Evolutionary conservation across 2,113 vertebrate genomes (phyloP).

Genomic region (Aptenodytes patagonicus): DNA sequence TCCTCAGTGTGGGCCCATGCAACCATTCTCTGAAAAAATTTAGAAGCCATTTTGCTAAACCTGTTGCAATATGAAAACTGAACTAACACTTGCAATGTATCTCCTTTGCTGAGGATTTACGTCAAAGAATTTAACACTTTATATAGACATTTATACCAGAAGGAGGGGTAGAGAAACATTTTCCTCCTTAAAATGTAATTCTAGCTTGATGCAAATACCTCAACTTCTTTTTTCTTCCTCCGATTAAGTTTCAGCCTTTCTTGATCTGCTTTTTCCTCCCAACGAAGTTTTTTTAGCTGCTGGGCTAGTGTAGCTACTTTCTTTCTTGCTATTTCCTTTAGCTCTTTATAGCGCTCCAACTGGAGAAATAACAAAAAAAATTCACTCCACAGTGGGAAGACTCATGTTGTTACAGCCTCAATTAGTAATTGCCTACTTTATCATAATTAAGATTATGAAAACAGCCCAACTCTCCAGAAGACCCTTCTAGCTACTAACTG

Average conservation of each 20-base stretch:
- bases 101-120: neutral
- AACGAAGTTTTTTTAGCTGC: constrained; percentile 82
- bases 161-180: neutral
- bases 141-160: neutral
- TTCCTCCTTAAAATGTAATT: neutral
- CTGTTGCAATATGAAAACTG: neutral
- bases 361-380: constrained; percentile 39
- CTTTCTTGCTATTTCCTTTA: constrained; percentile 84
- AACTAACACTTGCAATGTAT: neutral
- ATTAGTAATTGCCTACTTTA: neutral
- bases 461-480: neutral
- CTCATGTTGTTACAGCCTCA: neutral
- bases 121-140: neutral
- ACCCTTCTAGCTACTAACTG: neutral
- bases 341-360: constrained; percentile 82
- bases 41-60: neutral
- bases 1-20: accelerated
- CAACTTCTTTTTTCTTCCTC: constrained; percentile 80
- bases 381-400: neutral
- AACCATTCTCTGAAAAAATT: neutral
- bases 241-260: constrained; percentile 84
- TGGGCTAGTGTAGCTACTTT: constrained; percentile 80
- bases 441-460: neutral
- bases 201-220: constrained; percentile 74
- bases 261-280: constrained; percentile 83